Conservation (phyloP, 2,113 vertebrate genomes). For the Lepidothrix coronata region DNA sequence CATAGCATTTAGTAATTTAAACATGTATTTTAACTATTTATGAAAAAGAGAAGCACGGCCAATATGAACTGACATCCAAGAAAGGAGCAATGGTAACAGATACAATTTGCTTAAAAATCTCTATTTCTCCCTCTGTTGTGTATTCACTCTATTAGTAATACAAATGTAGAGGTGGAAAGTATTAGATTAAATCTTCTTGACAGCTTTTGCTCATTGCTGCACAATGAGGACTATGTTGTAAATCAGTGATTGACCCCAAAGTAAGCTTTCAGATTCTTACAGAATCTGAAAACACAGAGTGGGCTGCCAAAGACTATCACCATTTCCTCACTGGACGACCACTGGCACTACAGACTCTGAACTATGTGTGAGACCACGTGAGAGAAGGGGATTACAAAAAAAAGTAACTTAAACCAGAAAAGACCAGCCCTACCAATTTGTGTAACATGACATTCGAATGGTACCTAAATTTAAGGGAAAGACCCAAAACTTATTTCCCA, state of each 20-base stretch:
- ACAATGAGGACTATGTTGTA: not conserved
- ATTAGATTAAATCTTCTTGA: not conserved
- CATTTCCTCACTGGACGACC: not conserved
- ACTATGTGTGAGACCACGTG: not conserved
- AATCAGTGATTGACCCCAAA: not conserved
- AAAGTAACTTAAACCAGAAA: not conserved
- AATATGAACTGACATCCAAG: not conserved
- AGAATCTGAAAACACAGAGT: not conserved
- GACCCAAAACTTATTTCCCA: not conserved
- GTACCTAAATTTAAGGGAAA: not conserved
- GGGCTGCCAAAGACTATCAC: not conserved
- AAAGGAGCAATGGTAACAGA: not conserved
- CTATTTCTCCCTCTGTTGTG: not conserved
- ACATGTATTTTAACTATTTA: not conserved
- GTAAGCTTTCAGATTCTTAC: not conserved
- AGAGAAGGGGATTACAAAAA: not conserved
- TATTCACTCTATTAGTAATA: not conserved
- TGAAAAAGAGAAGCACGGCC: not conserved
- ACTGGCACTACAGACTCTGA: not conserved
- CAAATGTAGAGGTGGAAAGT: not conserved
- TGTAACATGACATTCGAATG: not conserved
- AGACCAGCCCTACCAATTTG: not conserved
- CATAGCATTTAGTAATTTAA: not conserved
- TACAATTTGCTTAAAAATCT: not conserved
- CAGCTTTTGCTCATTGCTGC: not conserved